A percentile compares a stretch with the other conserved stretches of the same genome.
phyloP scores from a whole-genome alignment of 2,113 vertebrate genomes.

The Leuciscus idus region DNA sequence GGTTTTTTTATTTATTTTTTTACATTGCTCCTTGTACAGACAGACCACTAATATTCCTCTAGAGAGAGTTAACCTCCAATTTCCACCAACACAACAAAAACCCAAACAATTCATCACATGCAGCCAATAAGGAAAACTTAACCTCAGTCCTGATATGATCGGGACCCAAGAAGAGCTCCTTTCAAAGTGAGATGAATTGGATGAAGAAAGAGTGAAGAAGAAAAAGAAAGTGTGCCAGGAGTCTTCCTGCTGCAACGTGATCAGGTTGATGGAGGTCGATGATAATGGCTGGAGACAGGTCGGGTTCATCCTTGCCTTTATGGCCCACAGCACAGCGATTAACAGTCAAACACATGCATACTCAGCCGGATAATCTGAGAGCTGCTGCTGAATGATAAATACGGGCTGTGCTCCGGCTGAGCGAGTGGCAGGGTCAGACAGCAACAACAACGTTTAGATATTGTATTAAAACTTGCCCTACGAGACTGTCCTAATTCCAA shows the following conservation, averaged over 20 bases:
- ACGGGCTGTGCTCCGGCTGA: background rate
- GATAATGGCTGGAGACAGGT: constrained; percentile 45
- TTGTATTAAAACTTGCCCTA: constrained; percentile 47
- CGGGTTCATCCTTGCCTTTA: constrained; percentile 29
- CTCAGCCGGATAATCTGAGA: constrained; percentile 40
- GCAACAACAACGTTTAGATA: constrained; percentile 32
- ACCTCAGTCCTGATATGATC: background rate
- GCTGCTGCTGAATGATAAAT: constrained; percentile 40
- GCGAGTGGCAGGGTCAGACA: constrained; percentile 19
- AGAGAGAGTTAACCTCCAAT: background rate
- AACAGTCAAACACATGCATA: constrained; percentile 45
- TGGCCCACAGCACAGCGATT: constrained; percentile 33
- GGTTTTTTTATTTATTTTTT: background rate
- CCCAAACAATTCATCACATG: background rate
- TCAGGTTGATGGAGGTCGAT: constrained; percentile 41
- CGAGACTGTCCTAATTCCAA: constrained; percentile 29
- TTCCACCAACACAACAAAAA: background rate
- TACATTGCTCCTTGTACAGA: background rate
- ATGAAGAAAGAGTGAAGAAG: background rate
- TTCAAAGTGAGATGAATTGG: background rate
- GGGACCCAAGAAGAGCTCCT: background rate
- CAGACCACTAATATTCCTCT: background rate
- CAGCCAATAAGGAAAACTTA: background rate
- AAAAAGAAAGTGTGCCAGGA: background rate
- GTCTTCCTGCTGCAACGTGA: constrained; percentile 7